Conservation (phyloP, 2,113 vertebrate genomes). For the Elephas maximus region DNA sequence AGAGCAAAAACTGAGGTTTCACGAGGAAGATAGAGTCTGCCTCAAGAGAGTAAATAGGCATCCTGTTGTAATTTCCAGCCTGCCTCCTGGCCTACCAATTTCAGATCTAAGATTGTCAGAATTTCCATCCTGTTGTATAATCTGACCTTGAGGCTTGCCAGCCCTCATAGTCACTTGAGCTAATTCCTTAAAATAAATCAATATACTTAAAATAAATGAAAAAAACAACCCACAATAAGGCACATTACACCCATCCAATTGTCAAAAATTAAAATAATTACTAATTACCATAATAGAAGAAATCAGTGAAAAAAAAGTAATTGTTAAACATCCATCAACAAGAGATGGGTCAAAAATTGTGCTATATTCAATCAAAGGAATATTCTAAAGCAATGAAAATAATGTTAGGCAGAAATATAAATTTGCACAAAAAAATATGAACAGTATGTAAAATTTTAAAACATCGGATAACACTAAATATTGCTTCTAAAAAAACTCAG, state of each 20-base stretch:
- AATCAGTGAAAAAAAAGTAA: not conserved
- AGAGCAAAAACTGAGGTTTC: no score
- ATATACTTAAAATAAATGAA: not conserved
- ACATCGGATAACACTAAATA: not conserved
- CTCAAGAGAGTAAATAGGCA: no score
- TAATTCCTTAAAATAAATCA: no score
- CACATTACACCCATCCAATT: not conserved
- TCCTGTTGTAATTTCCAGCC: no score
- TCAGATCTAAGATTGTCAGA: no score
- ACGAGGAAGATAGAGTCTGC: no score
- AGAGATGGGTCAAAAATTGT: not conserved
- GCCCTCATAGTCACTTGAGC: no score
- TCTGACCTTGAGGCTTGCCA: no score
- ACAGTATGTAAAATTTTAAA: no score
- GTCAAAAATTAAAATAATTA: not conserved
- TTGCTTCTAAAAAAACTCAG: not conserved
- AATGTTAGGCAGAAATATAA: not conserved
- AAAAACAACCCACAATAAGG: not conserved
- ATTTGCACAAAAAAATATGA: no score
- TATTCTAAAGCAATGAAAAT: conserved; percentile 2
- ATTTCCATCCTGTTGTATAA: no score
- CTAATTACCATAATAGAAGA: not conserved
- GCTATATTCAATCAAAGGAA: not conserved
- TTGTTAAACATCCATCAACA: not conserved
- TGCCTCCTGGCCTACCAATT: no score